Percentiles rank a stretch among this genome's conserved stretches.
Evolutionary conservation across 2,888 invertebrate species (phyloP).

Genomic region (Sisyra terminalis): DNA sequence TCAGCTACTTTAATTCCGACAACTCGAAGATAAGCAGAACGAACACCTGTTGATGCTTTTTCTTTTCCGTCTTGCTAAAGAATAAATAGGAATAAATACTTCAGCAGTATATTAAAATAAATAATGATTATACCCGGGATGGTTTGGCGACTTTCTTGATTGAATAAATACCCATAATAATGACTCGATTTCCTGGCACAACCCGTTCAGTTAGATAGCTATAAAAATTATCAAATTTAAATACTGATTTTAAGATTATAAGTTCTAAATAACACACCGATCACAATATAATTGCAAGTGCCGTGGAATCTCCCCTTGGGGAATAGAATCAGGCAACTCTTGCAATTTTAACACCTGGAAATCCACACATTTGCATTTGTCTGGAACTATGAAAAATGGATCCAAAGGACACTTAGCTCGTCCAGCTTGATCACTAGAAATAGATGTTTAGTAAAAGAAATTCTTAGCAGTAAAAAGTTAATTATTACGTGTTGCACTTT

Average conservation of each 20-base stretch:
- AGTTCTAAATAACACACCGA: constrained; percentile 33
- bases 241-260: constrained; percentile 1
- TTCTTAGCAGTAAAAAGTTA: constrained; percentile 5
- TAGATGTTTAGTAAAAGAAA: constrained; percentile 8
- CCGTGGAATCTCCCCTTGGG: constrained; percentile 95
- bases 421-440: constrained; percentile 75
- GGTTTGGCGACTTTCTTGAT: constrained; percentile 72
- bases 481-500: constrained; percentile 75
- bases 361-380: constrained; percentile 94
- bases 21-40: constrained; percentile 87
- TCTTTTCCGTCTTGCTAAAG: constrained; percentile 49
- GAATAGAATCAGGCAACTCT: constrained; percentile 86
- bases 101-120: not conserved
- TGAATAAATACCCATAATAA: constrained; percentile 88
- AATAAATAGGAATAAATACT: not conserved
- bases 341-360: constrained; percentile 96
- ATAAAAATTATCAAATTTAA: constrained; percentile 6
- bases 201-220: constrained; percentile 77
- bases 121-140: constrained; percentile 28
- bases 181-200: constrained; percentile 90
- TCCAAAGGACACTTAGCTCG: constrained; percentile 88
- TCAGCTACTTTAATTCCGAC: constrained; percentile 82
- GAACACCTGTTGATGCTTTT: constrained; percentile 74
- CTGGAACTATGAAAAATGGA: constrained; percentile 95
- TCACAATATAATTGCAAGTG: constrained; percentile 92